Evolutionary conservation across 1,140 invertebrate genomes (phyloP), one percentile per base, ranked within the genome.

Genomic region (Zophobas atratus): DNA sequence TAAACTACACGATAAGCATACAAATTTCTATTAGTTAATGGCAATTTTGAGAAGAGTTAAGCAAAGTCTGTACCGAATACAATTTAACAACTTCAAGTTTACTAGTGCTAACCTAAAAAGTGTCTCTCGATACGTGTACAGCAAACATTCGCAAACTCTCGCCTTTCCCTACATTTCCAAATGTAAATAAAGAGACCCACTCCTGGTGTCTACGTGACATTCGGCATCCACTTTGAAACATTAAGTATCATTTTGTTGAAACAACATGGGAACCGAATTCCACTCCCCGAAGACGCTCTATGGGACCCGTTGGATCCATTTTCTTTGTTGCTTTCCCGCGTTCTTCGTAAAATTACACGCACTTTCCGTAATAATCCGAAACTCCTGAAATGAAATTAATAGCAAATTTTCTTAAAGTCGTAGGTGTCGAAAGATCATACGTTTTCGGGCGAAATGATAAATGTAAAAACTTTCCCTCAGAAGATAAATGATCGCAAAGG

Each of bases 251-350:
- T 20, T 51, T 51, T 51, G 49, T 51, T 2, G 43, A 20, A 20
- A 20, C 2, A 51, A 51, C 49, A 51, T 51, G 49, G 49, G 49
- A 51, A 20, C 6, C n/a, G 49, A 20, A 20, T 51, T 51, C 49
- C 49, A 20, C 6, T 51, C 49, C n/a, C 49, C n/a, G 49, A 5
- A 20, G 49, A 51, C 49, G n/a, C 6, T 5, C 6, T 51, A 51
- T 51, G n/a, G 49, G 6, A 51, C 49, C n/a, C 49, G 6, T 51
- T 20, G 20, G 49, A 51, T 51, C 49, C 49, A 51, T 51, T 51
- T 51, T 20, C 49, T 51, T 51, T 20, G 49, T 51, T 20, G n/a
- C 49, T 51, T 51, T 20, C 4, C n/a, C 49, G 6, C 49, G 49
- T 0, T 51, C 4, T 51, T 51, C 49, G 49, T 51, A 20, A 51